These are phyloP conservation scores for Cheilinus undulatus DNA, from an alignment of 2,113 vertebrate species.

Conservation along the genomic window DNA sequence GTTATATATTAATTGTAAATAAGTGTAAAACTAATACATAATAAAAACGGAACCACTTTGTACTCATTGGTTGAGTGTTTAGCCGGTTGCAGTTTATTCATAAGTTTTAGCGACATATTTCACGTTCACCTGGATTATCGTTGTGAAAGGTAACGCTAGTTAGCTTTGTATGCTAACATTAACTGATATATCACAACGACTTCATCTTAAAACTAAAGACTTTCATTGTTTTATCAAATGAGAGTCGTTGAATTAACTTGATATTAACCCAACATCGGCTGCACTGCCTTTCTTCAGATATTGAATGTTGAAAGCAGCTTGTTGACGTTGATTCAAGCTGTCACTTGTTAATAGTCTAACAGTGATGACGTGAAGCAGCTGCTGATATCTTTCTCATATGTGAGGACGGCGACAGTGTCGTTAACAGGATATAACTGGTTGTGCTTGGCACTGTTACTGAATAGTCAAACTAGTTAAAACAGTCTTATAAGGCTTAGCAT, in stretches of 20 bases:
- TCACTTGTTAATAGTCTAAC: not conserved
- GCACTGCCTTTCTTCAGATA: not conserved
- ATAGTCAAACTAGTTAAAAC: not conserved
- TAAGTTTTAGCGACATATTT: not conserved
- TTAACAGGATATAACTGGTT: not conserved
- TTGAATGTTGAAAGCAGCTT: not conserved
- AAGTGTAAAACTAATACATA: not conserved
- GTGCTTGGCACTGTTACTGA: not conserved
- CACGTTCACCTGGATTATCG: not conserved
- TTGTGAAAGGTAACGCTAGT: conserved; percentile 49
- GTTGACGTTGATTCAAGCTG: not conserved
- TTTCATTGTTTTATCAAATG: not conserved
- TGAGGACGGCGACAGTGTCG: not conserved
- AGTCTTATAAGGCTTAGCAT: too few relatives aligned
- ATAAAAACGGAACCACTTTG: too few relatives aligned
- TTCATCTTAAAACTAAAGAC: too few relatives aligned
- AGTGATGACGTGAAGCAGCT: conserved; percentile 4
- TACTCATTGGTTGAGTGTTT: not conserved
- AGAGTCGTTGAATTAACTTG: not conserved
- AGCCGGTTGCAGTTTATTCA: too few relatives aligned
- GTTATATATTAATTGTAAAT: not conserved
- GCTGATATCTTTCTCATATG: not conserved
- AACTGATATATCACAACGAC: not conserved
- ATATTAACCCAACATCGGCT: not conserved
- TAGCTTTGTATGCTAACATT: conserved; percentile 43